Conservation (phyloP, 2,797 vertebrate genomes). For the Crocodylus rhombifer region DNA sequence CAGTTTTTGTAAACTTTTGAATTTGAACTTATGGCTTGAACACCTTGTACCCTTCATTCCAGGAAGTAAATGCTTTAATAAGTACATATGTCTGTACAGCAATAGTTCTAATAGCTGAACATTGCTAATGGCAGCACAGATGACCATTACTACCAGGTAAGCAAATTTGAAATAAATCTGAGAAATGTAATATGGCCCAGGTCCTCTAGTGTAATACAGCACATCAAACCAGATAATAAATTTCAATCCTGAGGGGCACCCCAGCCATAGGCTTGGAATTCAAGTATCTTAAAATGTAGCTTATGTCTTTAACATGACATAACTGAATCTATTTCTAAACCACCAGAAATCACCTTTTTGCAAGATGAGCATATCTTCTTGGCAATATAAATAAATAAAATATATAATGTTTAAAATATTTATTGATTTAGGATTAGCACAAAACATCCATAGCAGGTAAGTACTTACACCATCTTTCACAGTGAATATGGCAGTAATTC, state of each 20-base stretch:
- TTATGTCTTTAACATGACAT: accelerated
- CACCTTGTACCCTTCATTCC: neutral
- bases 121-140: neutral
- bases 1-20: neutral
- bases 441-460: neutral
- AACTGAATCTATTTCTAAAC: neutral
- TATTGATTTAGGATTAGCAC: neutral
- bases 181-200: neutral
- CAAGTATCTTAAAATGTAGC: neutral
- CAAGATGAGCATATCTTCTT: neutral
- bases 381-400: neutral
- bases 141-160: neutral
- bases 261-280: neutral
- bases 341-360: neutral
- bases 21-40: neutral
- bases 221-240: neutral
- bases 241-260: neutral
- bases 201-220: neutral
- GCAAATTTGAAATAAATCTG: neutral
- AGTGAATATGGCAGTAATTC: neutral
- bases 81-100: neutral
- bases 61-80: neutral
- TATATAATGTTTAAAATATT: neutral
- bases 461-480: accelerated
- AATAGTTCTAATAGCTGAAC: accelerated